These are phyloP conservation scores for Acleris holmiana DNA, from an alignment of 2,888 invertebrate species.

Conservation along the genomic window DNA sequence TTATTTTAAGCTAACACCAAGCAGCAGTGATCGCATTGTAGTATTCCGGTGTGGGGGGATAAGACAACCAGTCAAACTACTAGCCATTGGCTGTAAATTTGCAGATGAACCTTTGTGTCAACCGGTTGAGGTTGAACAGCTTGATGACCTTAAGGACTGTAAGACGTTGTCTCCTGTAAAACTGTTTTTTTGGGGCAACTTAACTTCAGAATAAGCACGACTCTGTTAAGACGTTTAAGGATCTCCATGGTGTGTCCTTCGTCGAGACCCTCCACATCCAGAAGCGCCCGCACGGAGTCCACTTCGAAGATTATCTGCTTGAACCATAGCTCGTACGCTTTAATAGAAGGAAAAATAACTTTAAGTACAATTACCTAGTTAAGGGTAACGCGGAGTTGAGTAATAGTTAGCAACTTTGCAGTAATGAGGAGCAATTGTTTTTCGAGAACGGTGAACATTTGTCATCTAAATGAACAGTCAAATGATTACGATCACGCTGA, in stretches of 20 bases:
- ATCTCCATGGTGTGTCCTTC: slow-evolving; percentile 97
- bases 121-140: no score
- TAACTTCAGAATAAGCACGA: slow-evolving; percentile 96
- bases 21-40: no score
- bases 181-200: slow-evolving; percentile 40
- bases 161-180: background rate
- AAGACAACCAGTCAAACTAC: no score
- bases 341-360: slow-evolving; percentile 49
- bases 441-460: no score
- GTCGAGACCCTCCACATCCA: slow-evolving; percentile 90
- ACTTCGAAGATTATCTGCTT: slow-evolving; percentile 99
- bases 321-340: slow-evolving; percentile 99
- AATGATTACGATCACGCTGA: no score
- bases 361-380: background rate
- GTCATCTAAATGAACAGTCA: no score
- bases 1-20: no score
- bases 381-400: no score
- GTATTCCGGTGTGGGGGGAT: no score
- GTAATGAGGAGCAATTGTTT: background rate
- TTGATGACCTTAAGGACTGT: background rate
- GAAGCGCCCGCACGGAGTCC: slow-evolving; percentile 94
- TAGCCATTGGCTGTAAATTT: no score
- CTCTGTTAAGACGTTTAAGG: slow-evolving; percentile 94
- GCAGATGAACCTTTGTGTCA: no score
- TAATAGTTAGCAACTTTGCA: no score